These are phyloP conservation scores for Campoplex capitator DNA, from an alignment of 2,888 invertebrate species.

Conservation along the genomic window DNA sequence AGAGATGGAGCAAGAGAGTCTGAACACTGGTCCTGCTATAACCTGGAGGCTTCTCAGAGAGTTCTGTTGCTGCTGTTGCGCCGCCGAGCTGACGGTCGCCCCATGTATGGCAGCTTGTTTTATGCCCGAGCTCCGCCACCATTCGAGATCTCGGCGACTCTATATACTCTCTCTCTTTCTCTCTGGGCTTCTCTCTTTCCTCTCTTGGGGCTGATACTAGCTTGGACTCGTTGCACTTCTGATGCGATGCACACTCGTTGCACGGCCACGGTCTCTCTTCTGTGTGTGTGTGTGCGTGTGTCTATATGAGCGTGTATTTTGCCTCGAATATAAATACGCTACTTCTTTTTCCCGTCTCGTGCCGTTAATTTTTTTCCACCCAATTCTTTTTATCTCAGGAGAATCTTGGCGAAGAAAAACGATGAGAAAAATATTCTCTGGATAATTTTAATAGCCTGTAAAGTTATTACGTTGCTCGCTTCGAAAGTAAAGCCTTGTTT, in stretches of 20 bases:
- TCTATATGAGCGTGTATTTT: background rate
- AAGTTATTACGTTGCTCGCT: background rate
- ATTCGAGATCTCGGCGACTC: conserved; percentile 70
- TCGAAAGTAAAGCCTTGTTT: background rate
- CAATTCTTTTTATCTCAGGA: background rate
- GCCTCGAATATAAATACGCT: conserved; percentile 9
- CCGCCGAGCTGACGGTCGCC: conserved; percentile 81
- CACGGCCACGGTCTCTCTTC: conserved; percentile 5
- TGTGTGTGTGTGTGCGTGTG: conserved; percentile 25
- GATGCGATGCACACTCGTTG: conserved; percentile 62
- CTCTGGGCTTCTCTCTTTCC: conserved; percentile 39
- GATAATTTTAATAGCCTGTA: background rate
- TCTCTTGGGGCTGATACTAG: conserved; percentile 40
- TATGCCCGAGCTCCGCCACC: conserved; percentile 81
- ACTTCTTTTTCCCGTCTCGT: background rate
- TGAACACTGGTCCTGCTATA: conserved; percentile 78
- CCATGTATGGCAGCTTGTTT: conserved; percentile 85
- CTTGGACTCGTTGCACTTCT: conserved; percentile 42
- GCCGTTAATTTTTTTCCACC: conserved; percentile 4
- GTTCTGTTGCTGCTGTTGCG: conserved; percentile 62
- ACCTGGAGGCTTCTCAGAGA: conserved; percentile 75
- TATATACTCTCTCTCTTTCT: conserved; percentile 40
- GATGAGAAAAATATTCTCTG: background rate
- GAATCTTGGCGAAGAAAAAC: background rate
- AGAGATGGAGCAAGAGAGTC: conserved; percentile 31